Base-by-base conservation (phyloP, 2,797 vertebrate species). In the Alfaro cultratus region DNA sequence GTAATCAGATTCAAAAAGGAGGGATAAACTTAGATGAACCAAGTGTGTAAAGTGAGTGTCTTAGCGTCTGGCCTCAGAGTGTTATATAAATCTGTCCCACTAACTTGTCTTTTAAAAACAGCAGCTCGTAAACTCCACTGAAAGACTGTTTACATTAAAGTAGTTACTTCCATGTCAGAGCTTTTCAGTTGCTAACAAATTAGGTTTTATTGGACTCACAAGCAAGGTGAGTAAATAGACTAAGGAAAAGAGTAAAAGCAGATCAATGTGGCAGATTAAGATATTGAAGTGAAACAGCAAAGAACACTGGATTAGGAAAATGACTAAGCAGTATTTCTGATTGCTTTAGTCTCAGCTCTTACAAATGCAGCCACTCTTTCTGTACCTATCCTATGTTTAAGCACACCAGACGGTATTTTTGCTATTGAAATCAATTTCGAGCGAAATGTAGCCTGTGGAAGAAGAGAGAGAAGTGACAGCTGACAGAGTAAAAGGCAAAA, bases 201-300 rank as follows among this genome's bases (percentile, higher is more conserved):
- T 57, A 41, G 43, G 39, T 64, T 81, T 83, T 46, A 70, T 12
- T 43, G 74, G 73, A 36, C 11, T 78, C 47, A 45, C 43, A 62
- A 16, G 43, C 23, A 41, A 51, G 39, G 4, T 43, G 41, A 74
- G 23, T 6, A 46, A 76, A 75, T 7, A 51, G 34, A 41, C n/a
- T 15, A 29, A 41, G 23, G 26, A 21, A 31, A 45, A 29, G 8
- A 41, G 45, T 64, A 51, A 73, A 18, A 34, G 18, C 46, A 53
- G 49, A 68, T 62, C 31, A 60, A 53, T 23, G 55, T 67, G 49
- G 57, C 39, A 60, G 34, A 82, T 11, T 39, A 15, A 75, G 23
- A 80, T 10, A 75, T 12, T n/a, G 5, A 68, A 45, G 67, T 70
- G 21, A 70, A 43, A 70, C 23, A 70, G 39, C 6, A 70, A 70